Percentiles rank a stretch among this genome's conserved stretches.
Conservation (phyloP, 2,888 invertebrate genomes). For the Nymphalis urticae region DNA sequence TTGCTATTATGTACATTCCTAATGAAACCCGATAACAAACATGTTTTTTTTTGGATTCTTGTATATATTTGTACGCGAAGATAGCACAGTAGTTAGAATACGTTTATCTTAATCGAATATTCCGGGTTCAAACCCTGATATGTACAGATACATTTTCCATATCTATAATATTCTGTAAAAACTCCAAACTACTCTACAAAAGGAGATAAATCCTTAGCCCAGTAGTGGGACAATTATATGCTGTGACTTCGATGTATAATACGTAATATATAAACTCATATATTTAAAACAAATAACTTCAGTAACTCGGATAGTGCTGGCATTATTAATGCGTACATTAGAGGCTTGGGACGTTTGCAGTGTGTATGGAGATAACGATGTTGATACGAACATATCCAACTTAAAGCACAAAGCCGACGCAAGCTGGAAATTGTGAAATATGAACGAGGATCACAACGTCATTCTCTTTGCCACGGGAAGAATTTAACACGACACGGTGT, state of each 20-base stretch:
- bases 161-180: too few species aligned
- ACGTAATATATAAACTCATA: neutral
- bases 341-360: conserved; percentile 41
- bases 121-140: too few species aligned
- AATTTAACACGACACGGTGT: conserved; percentile 64
- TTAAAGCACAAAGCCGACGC: conserved; percentile 39
- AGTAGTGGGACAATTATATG: too few species aligned
- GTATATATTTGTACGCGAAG: too few species aligned
- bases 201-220: too few species aligned
- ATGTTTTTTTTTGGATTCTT: neutral
- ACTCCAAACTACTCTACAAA: too few species aligned
- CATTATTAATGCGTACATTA: conserved; percentile 53
- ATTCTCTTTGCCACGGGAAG: conserved; percentile 57
- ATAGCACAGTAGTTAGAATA: too few species aligned
- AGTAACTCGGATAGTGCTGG: conserved; percentile 43
- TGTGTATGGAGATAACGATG: conserved; percentile 38
- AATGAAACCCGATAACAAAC: conserved; percentile 4
- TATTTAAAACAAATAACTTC: neutral
- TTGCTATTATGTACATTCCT: conserved; percentile 34
- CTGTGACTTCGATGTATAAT: neutral
- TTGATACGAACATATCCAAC: conserved; percentile 38
- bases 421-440: conserved; percentile 69
- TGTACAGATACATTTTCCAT: too few species aligned
- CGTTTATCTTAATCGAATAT: too few species aligned
- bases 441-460: conserved; percentile 64